phyloP scores from a whole-genome alignment of 2,113 vertebrate species.

The Colinus virginianus region DNA sequence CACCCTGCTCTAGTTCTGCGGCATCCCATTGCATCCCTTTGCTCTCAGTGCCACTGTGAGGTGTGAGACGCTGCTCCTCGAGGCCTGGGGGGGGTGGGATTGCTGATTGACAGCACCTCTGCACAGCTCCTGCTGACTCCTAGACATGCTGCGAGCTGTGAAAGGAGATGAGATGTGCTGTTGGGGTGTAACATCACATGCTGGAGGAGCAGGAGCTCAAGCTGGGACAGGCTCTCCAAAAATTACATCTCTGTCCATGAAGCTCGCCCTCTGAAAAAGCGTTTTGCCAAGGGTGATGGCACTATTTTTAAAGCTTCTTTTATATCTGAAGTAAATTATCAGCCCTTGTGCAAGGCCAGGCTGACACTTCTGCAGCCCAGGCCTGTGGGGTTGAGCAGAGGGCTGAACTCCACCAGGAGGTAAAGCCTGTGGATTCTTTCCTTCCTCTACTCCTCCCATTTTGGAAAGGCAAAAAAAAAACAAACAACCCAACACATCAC shows the following conservation, averaged over 20 bases:
- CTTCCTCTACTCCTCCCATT: neutral
- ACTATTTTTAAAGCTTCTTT: neutral
- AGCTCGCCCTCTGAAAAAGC: neutral
- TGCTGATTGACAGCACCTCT: constrained; percentile 29
- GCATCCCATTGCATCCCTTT: neutral
- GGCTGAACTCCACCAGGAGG: neutral
- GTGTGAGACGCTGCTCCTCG: constrained; percentile 18
- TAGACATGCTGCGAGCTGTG: neutral
- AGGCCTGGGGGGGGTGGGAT: neutral
- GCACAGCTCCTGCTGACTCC: neutral
- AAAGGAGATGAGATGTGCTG: constrained; percentile 45
- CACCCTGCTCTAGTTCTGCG: no score
- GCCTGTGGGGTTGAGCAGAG: neutral
- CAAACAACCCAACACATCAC: neutral
- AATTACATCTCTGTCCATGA: neutral
- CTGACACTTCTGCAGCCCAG: neutral
- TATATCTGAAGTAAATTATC: fast-evolving
- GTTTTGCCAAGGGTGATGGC: neutral
- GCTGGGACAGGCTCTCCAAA: neutral
- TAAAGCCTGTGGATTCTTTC: neutral
- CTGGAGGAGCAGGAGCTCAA: neutral
- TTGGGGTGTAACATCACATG: neutral
- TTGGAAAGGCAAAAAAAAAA: neutral
- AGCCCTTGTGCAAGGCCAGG: neutral
- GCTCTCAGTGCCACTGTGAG: neutral